Percentiles rank a stretch among this genome's conserved stretches.
Conservation (phyloP, 2,797 vertebrate species). For the Poeciliopsis paucimaculata region DNA sequence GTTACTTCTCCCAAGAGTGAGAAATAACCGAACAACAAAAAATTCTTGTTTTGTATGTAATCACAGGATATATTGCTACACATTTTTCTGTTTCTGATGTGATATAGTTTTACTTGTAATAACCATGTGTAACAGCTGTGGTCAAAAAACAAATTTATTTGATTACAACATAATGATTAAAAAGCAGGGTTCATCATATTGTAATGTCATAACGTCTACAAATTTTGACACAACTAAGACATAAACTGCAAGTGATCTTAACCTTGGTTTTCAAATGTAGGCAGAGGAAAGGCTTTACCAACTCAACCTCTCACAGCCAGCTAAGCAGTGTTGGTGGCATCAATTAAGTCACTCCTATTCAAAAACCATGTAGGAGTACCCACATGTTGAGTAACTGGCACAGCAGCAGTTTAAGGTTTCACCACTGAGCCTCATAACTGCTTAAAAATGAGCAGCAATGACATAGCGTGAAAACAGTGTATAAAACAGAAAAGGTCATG, state of each 20-base stretch:
- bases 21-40: background rate
- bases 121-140: background rate
- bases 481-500: too few relatives aligned
- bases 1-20: background rate
- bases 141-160: background rate
- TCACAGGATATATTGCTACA: background rate
- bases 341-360: too few relatives aligned
- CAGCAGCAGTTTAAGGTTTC: too few relatives aligned
- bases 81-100: background rate
- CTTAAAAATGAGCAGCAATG: too few relatives aligned
- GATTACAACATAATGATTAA: background rate
- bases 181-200: background rate
- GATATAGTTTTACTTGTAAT: background rate
- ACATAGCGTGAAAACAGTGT: too few relatives aligned
- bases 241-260: background rate
- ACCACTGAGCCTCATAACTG: too few relatives aligned
- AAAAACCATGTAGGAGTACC: too few relatives aligned
- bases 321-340: too few relatives aligned
- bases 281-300: too few relatives aligned
- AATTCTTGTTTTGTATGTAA: background rate
- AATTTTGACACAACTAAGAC: background rate
- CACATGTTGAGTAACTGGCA: too few relatives aligned
- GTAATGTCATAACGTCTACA: background rate
- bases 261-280: background rate
- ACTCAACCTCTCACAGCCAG: too few relatives aligned